A percentile compares a stretch with the other conserved stretches of the same genome.
phyloP scores from a whole-genome alignment of 2,797 vertebrate genomes.

The Diceros bicornis region DNA sequence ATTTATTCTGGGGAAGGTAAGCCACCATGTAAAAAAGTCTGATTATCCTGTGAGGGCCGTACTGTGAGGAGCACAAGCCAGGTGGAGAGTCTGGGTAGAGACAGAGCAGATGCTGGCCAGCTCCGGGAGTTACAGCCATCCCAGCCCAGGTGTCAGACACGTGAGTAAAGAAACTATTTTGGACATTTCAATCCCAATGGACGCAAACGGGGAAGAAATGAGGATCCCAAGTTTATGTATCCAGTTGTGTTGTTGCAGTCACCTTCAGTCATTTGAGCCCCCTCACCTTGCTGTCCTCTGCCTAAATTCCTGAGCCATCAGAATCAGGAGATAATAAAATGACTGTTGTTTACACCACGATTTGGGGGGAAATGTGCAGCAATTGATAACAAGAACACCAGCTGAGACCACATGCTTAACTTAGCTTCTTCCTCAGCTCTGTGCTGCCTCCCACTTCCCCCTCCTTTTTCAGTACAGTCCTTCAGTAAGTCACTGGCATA shows the following conservation, averaged over 20 bases:
- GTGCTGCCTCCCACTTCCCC: accelerated
- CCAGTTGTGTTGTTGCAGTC: background rate
- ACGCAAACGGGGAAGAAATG: background rate
- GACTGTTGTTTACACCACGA: background rate
- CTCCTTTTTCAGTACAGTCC: background rate
- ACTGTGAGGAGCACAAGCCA: background rate
- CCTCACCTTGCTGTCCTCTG: background rate
- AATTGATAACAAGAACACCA: background rate
- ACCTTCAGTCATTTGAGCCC: background rate
- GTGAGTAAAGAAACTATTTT: background rate
- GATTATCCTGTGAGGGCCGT: background rate
- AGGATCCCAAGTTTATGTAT: background rate
- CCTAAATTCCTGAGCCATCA: background rate
- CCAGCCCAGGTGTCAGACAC: background rate
- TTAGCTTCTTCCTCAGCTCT: background rate
- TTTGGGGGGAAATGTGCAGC: background rate
- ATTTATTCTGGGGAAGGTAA: background rate
- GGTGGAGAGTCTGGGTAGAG: background rate
- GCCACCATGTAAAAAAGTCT: background rate
- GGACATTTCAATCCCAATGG: background rate
- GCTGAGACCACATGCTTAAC: background rate
- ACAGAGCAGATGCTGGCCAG: background rate
- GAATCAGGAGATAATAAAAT: background rate
- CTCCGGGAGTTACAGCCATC: background rate
- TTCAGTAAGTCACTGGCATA: background rate